Conservation (phyloP, 2,888 invertebrate species). For the Geophilus truncorum region DNA sequence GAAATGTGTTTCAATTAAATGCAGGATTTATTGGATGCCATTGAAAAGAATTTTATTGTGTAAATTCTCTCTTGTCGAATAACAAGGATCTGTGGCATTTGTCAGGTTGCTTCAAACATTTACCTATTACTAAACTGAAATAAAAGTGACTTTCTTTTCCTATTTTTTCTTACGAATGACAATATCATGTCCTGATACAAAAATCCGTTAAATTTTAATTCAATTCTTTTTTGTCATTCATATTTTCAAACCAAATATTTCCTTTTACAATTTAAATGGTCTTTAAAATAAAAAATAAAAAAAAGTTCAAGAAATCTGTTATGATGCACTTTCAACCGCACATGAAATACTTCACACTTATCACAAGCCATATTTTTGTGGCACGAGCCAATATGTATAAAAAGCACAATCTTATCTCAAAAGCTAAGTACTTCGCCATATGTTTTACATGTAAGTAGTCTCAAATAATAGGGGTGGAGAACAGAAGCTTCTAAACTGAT, state of each 20-base stretch:
- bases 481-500: neutral
- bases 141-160: too few species aligned
- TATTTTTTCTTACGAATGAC: too few species aligned
- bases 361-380: neutral
- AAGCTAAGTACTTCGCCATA: neutral
- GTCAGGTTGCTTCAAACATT: neutral
- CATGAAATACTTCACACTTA: neutral
- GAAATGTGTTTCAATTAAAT: slow-evolving; percentile 16
- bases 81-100: neutral
- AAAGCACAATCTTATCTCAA: neutral
- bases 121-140: neutral
- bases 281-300: neutral
- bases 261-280: too few species aligned
- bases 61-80: neutral
- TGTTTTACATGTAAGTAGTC: neutral
- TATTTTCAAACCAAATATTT: too few species aligned
- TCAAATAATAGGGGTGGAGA: neutral
- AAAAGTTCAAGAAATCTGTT: too few species aligned
- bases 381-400: slow-evolving; percentile 2
- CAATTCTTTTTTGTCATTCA: too few species aligned
- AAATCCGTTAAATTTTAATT: too few species aligned
- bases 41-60: slow-evolving; percentile 6
- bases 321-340: neutral
- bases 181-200: too few species aligned
- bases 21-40: neutral